Evolutionary conservation across 2,888 invertebrate genomes (phyloP), one percentile per base, ranked within the genome.

Genomic region (Scaeva pyrastri): DNA sequence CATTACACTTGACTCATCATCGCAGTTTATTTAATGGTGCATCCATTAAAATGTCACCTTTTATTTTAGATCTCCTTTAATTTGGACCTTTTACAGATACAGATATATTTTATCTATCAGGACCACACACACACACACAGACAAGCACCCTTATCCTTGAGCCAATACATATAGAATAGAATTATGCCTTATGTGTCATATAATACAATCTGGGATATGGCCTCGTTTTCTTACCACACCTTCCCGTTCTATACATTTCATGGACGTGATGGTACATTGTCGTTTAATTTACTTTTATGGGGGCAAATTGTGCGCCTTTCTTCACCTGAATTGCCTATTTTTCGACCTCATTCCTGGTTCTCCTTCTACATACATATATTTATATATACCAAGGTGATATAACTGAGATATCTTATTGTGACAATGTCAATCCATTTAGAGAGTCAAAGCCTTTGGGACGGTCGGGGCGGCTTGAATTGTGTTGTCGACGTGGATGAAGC

Each of bases 11-110:
- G 68, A 68, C 50, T 56, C 41, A 39, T 21, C 41, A 39, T 64
- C 41, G 21, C 41, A 45, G 52, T 66, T 56, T 74, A 62, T 78
- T 74, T 75, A 75, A 71, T 66, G 68, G 70, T 41, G 70, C 80
- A 72, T 45, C 84, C 75, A 85, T 79, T 79, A 76, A 76, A 85
- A 72, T 52, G 84, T 71, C 84, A 71, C 74, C 74, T 84, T 64
- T 75, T 43, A 64, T 71, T 64, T 66, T 16, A 43, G 73, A 4
- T 64, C 62, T 26, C 12, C 19, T 64, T n/a, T 43, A 64, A 45
- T 45, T 64, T 64, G 5, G 23, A 43, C 23, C 45, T 41, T 39
- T 66, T 56, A 56, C n/a, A 50, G n/a, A 55, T 56, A 31, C 6
- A 8, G 5, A 31, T 2, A 10, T 26, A 26, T 11, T 43, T n/a